A percentile compares a stretch with the other conserved stretches of the same genome.
Conservation (phyloP, 2,113 vertebrate genomes). For the Regulus satrapa region DNA sequence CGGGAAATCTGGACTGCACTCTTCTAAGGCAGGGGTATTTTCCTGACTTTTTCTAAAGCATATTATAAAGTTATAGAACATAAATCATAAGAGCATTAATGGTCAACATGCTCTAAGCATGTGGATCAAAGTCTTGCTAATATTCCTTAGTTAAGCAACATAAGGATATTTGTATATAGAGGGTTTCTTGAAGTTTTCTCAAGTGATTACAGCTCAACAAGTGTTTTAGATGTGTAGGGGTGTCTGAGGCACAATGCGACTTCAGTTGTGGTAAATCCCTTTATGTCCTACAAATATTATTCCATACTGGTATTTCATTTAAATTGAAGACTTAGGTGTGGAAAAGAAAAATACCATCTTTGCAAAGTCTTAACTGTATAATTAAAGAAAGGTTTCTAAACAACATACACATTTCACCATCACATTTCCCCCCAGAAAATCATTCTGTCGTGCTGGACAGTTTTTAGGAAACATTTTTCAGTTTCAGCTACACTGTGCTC, state of each 20-base stretch:
- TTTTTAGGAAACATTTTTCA: background rate
- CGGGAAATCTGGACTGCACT: background rate
- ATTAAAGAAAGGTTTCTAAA: background rate
- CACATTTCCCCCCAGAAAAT: background rate
- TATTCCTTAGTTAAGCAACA: background rate
- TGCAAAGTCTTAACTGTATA: background rate
- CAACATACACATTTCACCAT: background rate
- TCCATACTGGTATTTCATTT: background rate
- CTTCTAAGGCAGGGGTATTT: slow-evolving; percentile 9
- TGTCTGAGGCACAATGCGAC: background rate
- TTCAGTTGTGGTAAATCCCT: background rate
- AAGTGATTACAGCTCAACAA: accelerated
- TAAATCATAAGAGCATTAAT: slow-evolving; percentile 36
- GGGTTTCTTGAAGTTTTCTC: background rate
- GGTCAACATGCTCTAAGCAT: slow-evolving; percentile 21
- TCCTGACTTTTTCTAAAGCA: slow-evolving; percentile 26
- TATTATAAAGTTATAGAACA: slow-evolving; percentile 34
- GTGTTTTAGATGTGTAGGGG: background rate
- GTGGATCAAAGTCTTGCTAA: background rate
- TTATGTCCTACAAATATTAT: background rate
- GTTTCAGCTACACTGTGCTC: background rate
- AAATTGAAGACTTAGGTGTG: background rate
- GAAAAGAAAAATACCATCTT: background rate
- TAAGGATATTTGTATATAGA: background rate
- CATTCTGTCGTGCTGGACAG: background rate